phyloP scores from a whole-genome alignment of 1,140 invertebrate genomes.

The Ladona fulva region DNA sequence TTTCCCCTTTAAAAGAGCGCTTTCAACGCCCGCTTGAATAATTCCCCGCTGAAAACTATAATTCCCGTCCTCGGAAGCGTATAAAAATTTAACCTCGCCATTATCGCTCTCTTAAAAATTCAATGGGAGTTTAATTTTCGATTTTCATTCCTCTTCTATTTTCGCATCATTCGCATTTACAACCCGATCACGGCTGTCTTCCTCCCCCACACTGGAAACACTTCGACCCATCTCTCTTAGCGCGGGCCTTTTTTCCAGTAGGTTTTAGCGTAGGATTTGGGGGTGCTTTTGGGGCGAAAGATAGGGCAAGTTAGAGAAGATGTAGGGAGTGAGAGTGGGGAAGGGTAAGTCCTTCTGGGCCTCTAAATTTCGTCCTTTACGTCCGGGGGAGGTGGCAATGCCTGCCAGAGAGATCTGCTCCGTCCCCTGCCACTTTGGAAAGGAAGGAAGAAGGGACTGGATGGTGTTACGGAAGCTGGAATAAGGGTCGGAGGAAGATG shows the following conservation, averaged over 20 bases:
- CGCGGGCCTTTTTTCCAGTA: not conserved
- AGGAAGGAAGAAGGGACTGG: not conserved
- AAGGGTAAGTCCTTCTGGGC: not conserved
- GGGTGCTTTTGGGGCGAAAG: not conserved
- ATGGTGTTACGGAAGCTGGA: too few species aligned
- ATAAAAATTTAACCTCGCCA: too few species aligned
- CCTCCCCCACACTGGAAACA: not conserved
- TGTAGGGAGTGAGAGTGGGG: not conserved
- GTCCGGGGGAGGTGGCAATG: not conserved
- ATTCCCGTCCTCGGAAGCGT: not conserved
- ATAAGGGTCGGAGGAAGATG: too few species aligned
- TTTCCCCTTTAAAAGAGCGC: not conserved
- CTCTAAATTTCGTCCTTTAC: not conserved
- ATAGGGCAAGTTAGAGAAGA: not conserved
- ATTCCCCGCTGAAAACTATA: not conserved
- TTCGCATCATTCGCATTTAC: not conserved
- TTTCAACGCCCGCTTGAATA: not conserved
- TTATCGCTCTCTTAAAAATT: too few species aligned
- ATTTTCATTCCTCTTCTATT: not conserved
- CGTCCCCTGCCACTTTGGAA: not conserved
- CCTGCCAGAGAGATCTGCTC: not conserved
- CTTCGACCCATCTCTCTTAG: not conserved
- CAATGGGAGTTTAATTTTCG: too few species aligned
- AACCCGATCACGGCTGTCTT: not conserved
- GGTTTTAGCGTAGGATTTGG: not conserved